Evolutionary conservation across 2,888 invertebrate genomes (phyloP).

Genomic region (Pheosia tremula): DNA sequence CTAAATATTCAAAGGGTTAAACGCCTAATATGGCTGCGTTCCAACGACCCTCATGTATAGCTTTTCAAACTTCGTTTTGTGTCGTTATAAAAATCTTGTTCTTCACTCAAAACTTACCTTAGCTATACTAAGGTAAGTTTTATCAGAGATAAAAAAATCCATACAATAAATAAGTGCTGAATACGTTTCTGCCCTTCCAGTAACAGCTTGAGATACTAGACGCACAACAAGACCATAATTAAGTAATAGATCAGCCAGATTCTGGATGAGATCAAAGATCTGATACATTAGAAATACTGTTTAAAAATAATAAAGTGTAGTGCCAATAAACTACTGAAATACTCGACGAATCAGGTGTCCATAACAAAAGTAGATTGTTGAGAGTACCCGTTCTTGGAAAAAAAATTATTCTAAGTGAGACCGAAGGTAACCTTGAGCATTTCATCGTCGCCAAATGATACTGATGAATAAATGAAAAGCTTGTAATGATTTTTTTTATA

Average conservation of each 20-base stretch:
- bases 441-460: constrained; percentile 51
- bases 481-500: constrained; percentile 65
- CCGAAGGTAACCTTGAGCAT: constrained; percentile 49
- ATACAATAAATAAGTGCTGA: neutral
- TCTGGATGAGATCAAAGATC: too few relatives aligned
- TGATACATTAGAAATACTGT: too few relatives aligned
- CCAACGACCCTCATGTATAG: neutral
- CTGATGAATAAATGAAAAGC: constrained; percentile 63
- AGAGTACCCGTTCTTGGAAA: neutral
- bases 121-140: neutral
- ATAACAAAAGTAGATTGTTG: neutral
- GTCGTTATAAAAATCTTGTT: neutral
- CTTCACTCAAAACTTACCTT: too few relatives aligned
- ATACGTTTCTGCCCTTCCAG: neutral
- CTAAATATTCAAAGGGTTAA: too few relatives aligned
- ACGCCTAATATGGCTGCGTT: constrained; percentile 1
- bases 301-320: too few relatives aligned
- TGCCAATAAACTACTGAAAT: neutral
- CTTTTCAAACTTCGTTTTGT: neutral
- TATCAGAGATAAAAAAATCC: neutral
- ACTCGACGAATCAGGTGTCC: neutral
- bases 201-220: neutral
- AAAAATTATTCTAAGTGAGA: constrained; percentile 16
- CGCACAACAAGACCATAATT: too few relatives aligned
- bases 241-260: too few relatives aligned